Evolutionary conservation across 2,888 invertebrate species (phyloP), one percentile per base, ranked within the genome.

Genomic region (Rhimphoctona megacephalus): DNA sequence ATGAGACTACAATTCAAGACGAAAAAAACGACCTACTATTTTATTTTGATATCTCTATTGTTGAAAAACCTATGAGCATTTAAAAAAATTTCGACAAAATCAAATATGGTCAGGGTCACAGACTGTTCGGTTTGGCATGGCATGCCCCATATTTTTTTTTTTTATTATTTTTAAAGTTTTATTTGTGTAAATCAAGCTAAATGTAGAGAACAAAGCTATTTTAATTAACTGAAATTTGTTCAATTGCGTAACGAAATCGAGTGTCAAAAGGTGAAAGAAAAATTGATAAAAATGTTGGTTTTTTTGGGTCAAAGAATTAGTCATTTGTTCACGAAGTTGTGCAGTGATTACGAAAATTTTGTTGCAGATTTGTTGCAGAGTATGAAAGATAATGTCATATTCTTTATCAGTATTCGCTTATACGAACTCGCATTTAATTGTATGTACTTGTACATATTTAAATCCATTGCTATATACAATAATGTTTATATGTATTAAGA

Each of bases 311-410:
- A 25, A 46, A 25, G 22, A 14, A 61, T 76, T 61, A 46, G 39
- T 43, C 22, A 36, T 36, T 57, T 17, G 22, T 76, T 43, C 14
- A 17, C 49, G 39, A 43, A 39, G 39, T 39, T 39, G 64, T 49
- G 49, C 67, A 33, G 78, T n/a, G 61, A 64, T 85, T 85, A 83
- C 79, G 70, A 85, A 83, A 85, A 83, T 70, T 80, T 79, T 36
- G 70, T 64, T 85, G 76, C 83, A 46, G 79, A 83, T 85, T 36
- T n/a, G n/a, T n/a, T n/a, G n/a, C n/a, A n/a, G 54, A 43, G 57
- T 76, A 80, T 67, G 46, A 36, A 6, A 49, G 72, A 81, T 85
- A 81, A 70, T 66, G 74, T 83, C 57, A 36, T 25, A 52, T 69
- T 79, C 19, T 49, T 64, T 83, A 36, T 64, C 54, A 14, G 30